These are phyloP conservation scores for Shargacucullia verbasci DNA, from an alignment of 2,888 invertebrate species.

Conservation along the genomic window DNA sequence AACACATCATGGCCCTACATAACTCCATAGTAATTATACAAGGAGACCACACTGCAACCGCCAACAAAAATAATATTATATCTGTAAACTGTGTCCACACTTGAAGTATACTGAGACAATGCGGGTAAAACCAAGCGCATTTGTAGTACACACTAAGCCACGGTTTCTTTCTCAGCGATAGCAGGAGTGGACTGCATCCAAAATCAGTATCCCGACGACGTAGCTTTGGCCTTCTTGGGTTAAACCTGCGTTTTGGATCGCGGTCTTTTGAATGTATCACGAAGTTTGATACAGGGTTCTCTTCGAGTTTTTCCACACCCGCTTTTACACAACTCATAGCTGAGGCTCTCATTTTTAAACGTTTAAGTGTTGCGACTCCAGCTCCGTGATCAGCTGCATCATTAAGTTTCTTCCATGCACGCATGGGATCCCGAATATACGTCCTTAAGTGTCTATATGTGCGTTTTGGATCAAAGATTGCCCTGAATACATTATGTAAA, in stretches of 20 bases:
- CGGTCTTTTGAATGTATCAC: slow-evolving; percentile 51
- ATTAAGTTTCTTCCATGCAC: slow-evolving; percentile 35
- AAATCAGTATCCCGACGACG: slow-evolving; percentile 6
- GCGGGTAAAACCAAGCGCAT: slow-evolving; percentile 61
- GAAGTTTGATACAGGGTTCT: slow-evolving; percentile 50
- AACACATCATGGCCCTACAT: slow-evolving; percentile 60
- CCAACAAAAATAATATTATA: slow-evolving; percentile 60
- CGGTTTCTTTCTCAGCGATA: slow-evolving; percentile 24
- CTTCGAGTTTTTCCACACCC: slow-evolving; percentile 44
- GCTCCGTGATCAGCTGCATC: slow-evolving; percentile 42
- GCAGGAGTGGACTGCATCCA: slow-evolving; percentile 31
- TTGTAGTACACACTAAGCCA: slow-evolving; percentile 41
- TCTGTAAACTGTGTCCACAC: slow-evolving; percentile 59
- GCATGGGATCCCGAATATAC: slow-evolving; percentile 44
- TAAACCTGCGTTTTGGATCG: slow-evolving; percentile 53
- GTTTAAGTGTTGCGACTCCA: slow-evolving; percentile 47
- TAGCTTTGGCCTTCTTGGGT: slow-evolving; percentile 31
- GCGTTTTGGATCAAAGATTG: slow-evolving; percentile 52
- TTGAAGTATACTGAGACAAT: slow-evolving; percentile 56
- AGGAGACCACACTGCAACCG: slow-evolving; percentile 63
- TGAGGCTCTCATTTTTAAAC: slow-evolving; percentile 50
- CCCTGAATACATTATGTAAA: slow-evolving; percentile 43
- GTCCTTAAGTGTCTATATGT: slow-evolving; percentile 39
- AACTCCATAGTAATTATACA: slow-evolving; percentile 60
- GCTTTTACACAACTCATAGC: slow-evolving; percentile 43